Evolutionary conservation across 2,113 vertebrate genomes (phyloP), one percentile per base, ranked within the genome.

Genomic region (Heterochromis multidens): DNA sequence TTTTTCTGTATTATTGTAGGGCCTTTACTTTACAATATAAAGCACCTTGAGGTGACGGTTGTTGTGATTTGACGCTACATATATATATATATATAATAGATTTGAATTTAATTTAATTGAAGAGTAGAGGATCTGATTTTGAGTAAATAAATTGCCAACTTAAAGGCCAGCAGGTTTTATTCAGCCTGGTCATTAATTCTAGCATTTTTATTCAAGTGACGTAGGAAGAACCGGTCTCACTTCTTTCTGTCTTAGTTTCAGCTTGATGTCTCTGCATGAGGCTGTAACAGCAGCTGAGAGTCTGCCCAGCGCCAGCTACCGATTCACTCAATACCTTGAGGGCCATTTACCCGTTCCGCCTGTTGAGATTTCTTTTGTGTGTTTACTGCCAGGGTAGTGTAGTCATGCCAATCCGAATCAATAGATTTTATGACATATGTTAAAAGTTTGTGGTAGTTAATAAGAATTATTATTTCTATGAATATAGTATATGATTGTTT

Each of bases 171-270:
- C 54, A 84, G 49, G 78, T 81, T 56, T 81, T 65, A 31, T 80
- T 87, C 23, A 57, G 70, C 31, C 25, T 40, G 29, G 87, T 80
- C 33, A 25, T 56, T 43, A 65, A 35, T 77, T 33, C 37, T 25
- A 17, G 21, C 56, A 83, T 40, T 65, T 87, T 88, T 81, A 82
- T 84, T 80, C 46, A 74, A 31, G 33, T 40, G 31, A 7, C 29
- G 27, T 70, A 37, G 25, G 37, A 46, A 81, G 77, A 93, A 94
- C 93, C 57, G 21, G 90, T 93, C 61, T 72, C 10, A 6, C 84
- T 79, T 65, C 86, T 91, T 84, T 89, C 70, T 5, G 21, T 81
- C 72, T 88, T 35, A 35, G 90, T 92, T 91, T 92, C 92, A 91
- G 57, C 16, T 87, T 83, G 43, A 72, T 35, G 54, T 11, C 52